Conservation (phyloP, 2,113 vertebrate species). For the Spermophilus dauricus region DNA sequence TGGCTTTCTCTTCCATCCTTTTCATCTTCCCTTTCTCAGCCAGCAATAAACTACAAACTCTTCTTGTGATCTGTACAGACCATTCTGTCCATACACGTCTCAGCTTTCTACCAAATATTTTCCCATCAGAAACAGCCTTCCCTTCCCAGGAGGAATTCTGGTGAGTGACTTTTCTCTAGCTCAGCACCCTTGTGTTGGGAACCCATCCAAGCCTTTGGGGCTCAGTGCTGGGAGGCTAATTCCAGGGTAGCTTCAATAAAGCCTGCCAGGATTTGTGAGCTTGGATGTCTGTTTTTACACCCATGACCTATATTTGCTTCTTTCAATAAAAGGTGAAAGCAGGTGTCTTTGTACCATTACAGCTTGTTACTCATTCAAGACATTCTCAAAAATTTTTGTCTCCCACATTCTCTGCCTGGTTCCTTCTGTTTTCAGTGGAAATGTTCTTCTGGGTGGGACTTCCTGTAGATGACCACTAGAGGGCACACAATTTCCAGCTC, state of each 20-base stretch:
- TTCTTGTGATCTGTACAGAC: background rate
- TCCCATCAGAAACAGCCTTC: background rate
- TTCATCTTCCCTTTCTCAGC: background rate
- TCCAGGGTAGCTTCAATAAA: background rate
- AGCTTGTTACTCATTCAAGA: background rate
- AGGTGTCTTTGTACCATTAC: background rate
- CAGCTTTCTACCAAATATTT: background rate
- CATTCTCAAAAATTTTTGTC: background rate
- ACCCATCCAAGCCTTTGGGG: background rate
- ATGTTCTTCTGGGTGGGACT: conserved; percentile 43
- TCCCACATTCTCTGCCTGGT: background rate
- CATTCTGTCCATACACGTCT: background rate
- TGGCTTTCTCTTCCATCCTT: background rate
- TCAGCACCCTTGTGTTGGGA: background rate
- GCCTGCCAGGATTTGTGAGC: background rate
- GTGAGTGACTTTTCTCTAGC: background rate
- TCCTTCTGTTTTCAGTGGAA: background rate
- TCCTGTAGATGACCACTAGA: conserved; percentile 71
- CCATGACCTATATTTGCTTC: background rate
- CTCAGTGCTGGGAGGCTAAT: background rate
- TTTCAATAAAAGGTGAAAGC: conserved; percentile 36
- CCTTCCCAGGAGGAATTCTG: background rate
- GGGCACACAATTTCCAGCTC: conserved; percentile 67
- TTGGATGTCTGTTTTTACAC: conserved; percentile 2
- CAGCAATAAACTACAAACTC: background rate